Evolutionary conservation across 1,140 invertebrate species (phyloP), one percentile per base, ranked within the genome.

Genomic region (Drosophila suzukii): DNA sequence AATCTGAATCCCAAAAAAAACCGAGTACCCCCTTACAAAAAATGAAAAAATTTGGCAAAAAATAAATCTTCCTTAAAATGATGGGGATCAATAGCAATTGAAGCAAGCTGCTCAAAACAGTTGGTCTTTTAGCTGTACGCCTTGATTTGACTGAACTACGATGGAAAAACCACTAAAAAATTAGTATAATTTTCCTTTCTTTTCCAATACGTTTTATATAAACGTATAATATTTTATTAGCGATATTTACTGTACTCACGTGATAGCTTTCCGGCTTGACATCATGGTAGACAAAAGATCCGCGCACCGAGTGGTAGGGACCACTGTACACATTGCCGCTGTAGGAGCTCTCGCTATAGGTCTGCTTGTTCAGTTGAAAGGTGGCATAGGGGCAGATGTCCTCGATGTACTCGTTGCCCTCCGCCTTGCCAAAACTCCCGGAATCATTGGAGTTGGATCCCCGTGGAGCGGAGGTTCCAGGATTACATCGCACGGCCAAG

Each of bases 381-480:
- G 97, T 98, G 43, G 97, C 97, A 93, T 98, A 97, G 2, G 97
- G 97, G 91, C 97, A 98, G 68, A 97, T 97, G 92, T 98, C 97
- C 93, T 97, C 97, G 73, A 97, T 97, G 92, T 97, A 97, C 91
- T 97, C 97, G 58, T 93, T 93, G 38, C 93, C 92, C 76, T 94
- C 94, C 17, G 93, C 93, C 83, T 94, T 94, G 55, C 90, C 90
- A 67, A 93, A 94, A 58, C 93, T 93, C 5, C 92, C 92, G 12
- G 93, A 93, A 78, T 93, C 93, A 20, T 93, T 92, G 41, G 90
- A 93, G 54, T 93, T 93, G 58, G 53, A 94, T 91, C 71, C 93
- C 71, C 58, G 93, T 83, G 49, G 93, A 86, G 68, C 93, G 0
- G 94, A 92, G 13, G 68, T 78, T 6, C 83, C 58, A 0, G 91